Base-by-base conservation (phyloP, 2,797 vertebrate species). In the Graptemys geographica region DNA sequence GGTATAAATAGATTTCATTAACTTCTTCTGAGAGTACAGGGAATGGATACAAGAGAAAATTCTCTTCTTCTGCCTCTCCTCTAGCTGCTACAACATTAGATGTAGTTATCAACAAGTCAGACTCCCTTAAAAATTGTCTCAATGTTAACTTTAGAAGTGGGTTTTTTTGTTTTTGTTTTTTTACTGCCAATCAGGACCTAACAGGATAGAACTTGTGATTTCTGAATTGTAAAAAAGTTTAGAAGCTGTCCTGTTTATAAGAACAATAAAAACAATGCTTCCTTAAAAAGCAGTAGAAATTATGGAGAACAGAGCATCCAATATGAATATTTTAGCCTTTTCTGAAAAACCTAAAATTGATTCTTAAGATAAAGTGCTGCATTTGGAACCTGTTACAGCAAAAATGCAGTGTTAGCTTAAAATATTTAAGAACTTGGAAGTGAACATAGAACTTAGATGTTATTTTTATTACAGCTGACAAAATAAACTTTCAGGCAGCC, bases 1-100 rank as follows among this genome's bases (percentile, higher is more conserved):
- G 81, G 84, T 57, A 82, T 13, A 59, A 84, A 79, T 21, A 83
- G 79, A 82, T 41, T 92, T 81, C 25, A 33, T 13, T 57, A 51
- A 37, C 37, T 89, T 84, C 55, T 78, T 62, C 53, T 89, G n/a
- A 41, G 18, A 72, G n/a, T 72, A 57, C 28, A 94, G 82, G 79
- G 33, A 86, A 2, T 3, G 49, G n/a, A 37, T 6, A 10, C 19
- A 41, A 72, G 19, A 69, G 33, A 65, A n/a, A 13, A 23, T 56
- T 82, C 56, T 90, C 84, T 86, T 31, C 49, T 12, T 5, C 16
- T n/a, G 2, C 62, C 33, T 15, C 62, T 65, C 13, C 33, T n/a
- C 18, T n/a, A n/a, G 33, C 16, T 69, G 16, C 28, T 15, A 62
- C 8, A 10, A 69, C 18, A 37, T n/a, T 21, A n/a, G 18, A 69